phyloP scores from a whole-genome alignment of 2,888 invertebrate genomes.

The Stegophylla sp. region DNA sequence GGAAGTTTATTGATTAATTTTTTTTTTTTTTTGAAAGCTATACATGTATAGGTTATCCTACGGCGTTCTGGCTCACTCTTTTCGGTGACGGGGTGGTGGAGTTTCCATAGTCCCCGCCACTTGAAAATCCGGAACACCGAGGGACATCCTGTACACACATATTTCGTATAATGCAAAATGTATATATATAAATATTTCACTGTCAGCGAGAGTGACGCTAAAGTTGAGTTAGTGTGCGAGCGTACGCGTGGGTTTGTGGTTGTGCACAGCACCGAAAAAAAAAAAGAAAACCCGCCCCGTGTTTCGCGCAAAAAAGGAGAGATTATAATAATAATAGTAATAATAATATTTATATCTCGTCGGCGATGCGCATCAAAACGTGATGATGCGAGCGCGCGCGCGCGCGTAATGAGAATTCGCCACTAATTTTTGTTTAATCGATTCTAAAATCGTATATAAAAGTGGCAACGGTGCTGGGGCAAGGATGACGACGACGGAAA shows the following conservation, averaged over 20 bases:
- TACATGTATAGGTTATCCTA: slow-evolving; percentile 29
- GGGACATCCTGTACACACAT: slow-evolving; percentile 20
- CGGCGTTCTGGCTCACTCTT: slow-evolving; percentile 42
- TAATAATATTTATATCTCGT: too few species aligned
- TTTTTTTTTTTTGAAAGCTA: slow-evolving; percentile 35
- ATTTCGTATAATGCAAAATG: too few species aligned
- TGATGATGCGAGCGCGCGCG: not conserved
- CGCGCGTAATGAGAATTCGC: not conserved
- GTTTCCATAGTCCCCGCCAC: slow-evolving; percentile 35
- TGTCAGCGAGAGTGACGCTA: not conserved
- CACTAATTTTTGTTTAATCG: slow-evolving; percentile 5
- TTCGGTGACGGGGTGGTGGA: slow-evolving; percentile 15
- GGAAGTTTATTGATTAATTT: slow-evolving; percentile 51
- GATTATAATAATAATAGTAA: too few species aligned
- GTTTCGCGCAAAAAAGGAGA: too few species aligned
- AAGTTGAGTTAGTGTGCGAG: not conserved
- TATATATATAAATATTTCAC: too few species aligned
- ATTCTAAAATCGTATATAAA: not conserved
- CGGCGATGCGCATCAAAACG: too few species aligned
- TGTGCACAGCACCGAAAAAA: too few species aligned
- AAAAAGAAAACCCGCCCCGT: too few species aligned
- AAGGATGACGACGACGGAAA: too few species aligned
- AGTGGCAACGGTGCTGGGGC: too few species aligned
- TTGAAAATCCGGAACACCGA: slow-evolving; percentile 34
- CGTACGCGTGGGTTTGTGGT: not conserved